Evolutionary conservation across 2,113 vertebrate species (phyloP).

Genomic region (Anolis carolinensis): DNA sequence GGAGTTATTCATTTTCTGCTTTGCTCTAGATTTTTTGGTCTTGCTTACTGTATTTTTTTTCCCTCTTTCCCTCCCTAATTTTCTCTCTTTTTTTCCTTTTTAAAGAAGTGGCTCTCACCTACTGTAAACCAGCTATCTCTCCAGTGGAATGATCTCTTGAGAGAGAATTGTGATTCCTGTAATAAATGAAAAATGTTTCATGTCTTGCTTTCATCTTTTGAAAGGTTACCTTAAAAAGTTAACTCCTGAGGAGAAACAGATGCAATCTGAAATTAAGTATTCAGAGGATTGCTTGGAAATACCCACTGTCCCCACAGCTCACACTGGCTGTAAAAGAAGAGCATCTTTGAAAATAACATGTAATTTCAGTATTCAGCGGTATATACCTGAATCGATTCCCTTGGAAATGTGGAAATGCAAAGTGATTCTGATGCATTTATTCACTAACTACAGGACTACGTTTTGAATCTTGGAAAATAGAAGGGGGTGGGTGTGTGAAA

Average conservation of each 20-base stretch:
- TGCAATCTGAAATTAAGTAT: constrained; percentile 65
- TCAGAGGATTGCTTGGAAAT: constrained; percentile 13
- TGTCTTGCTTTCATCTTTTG: constrained; percentile 64
- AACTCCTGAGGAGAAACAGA: constrained; percentile 63
- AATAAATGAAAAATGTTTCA: constrained; percentile 56
- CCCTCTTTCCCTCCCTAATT: not conserved
- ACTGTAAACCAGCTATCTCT: constrained; percentile 44
- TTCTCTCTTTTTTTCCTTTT: not conserved
- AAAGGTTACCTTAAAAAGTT: constrained; percentile 57
- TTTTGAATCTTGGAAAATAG: constrained; percentile 6
- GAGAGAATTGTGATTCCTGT: constrained; percentile 55
- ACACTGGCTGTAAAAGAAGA: constrained; percentile 19
- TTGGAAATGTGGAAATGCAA: not conserved
- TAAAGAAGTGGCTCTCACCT: constrained; percentile 41
- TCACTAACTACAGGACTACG: not conserved
- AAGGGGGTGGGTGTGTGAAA: not conserved
- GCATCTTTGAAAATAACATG: constrained; percentile 19
- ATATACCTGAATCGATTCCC: constrained; percentile 9
- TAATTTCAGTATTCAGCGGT: constrained; percentile 1
- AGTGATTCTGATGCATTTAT: not conserved
- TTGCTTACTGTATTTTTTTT: not conserved
- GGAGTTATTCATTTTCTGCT: constrained; percentile 2
- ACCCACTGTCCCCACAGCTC: not conserved
- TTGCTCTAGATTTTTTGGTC: constrained; percentile 9
- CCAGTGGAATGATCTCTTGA: constrained; percentile 47